Evolutionary conservation across 2,113 vertebrate genomes (phyloP).

Genomic region (Origma solitaria): DNA sequence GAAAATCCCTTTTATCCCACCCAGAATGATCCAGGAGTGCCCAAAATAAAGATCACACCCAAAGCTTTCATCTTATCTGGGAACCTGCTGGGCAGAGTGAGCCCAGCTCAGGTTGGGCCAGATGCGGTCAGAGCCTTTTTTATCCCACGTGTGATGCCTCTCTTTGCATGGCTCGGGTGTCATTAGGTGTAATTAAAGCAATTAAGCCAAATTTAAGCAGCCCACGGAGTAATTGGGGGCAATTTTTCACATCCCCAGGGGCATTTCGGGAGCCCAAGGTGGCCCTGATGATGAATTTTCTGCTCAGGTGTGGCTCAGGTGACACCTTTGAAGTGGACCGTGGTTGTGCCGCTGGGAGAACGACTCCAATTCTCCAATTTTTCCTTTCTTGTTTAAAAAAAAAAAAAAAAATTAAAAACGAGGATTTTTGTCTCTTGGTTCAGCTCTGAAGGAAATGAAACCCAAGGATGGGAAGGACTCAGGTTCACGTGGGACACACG

Average conservation of each 20-base stretch:
- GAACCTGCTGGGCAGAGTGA: not conserved
- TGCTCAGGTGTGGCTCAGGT: not conserved
- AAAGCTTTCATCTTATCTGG: not conserved
- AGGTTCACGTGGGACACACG: not conserved
- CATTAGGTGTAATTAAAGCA: conserved; percentile 15
- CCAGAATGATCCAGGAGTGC: not conserved
- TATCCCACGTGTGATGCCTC: not conserved
- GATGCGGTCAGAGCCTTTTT: not conserved
- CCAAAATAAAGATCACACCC: not conserved
- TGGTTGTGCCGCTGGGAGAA: not conserved
- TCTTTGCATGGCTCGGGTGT: not conserved
- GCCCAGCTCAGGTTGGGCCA: not conserved
- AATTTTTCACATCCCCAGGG: conserved; percentile 29
- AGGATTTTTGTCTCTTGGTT: not conserved
- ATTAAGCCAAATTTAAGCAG: not conserved
- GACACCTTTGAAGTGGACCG: not conserved
- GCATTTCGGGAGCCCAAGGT: not conserved
- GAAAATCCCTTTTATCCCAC: not conserved
- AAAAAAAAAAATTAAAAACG: no score
- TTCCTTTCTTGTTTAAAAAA: not conserved
- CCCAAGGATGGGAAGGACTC: not conserved
- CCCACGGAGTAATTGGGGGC: conserved; percentile 4
- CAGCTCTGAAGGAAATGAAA: not conserved
- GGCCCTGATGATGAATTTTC: not conserved
- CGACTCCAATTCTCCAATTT: not conserved